Evolutionary conservation across 2,797 vertebrate species (phyloP).

Genomic region (Hippopotamyrus pictus): DNA sequence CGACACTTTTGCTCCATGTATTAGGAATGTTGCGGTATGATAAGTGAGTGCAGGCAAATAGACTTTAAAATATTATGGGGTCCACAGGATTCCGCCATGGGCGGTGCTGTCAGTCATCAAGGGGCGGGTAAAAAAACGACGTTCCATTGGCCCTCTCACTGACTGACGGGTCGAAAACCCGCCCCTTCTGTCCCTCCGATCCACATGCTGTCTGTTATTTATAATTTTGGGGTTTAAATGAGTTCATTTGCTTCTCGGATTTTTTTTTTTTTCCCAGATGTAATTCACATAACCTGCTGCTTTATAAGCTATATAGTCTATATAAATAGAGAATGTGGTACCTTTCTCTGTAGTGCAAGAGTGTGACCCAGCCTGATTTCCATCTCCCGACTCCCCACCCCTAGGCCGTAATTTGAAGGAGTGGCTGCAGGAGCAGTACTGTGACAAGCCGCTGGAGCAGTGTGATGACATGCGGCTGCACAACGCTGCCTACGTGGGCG

Average conservation of each 20-base stretch:
- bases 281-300: neutral
- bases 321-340: neutral
- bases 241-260: neutral
- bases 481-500: slow-evolving; percentile 83
- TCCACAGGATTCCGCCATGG: neutral
- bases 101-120: neutral
- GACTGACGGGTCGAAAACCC: neutral
- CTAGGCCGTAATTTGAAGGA: slow-evolving; percentile 86
- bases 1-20: neutral
- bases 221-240: neutral
- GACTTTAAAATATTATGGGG: neutral
- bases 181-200: neutral
- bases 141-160: neutral
- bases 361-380: neutral
- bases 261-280: neutral
- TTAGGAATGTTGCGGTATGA: neutral
- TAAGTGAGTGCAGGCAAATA: neutral
- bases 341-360: neutral
- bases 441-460: slow-evolving; percentile 79
- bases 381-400: neutral
- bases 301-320: neutral
- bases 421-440: slow-evolving; percentile 90
- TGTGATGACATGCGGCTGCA: slow-evolving; percentile 82
- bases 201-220: neutral
- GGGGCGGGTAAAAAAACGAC: neutral